Percentiles rank a stretch among this genome's conserved stretches.
phyloP scores from a whole-genome alignment of 2,113 vertebrate species.

The Potamarius usumacintae region DNA sequence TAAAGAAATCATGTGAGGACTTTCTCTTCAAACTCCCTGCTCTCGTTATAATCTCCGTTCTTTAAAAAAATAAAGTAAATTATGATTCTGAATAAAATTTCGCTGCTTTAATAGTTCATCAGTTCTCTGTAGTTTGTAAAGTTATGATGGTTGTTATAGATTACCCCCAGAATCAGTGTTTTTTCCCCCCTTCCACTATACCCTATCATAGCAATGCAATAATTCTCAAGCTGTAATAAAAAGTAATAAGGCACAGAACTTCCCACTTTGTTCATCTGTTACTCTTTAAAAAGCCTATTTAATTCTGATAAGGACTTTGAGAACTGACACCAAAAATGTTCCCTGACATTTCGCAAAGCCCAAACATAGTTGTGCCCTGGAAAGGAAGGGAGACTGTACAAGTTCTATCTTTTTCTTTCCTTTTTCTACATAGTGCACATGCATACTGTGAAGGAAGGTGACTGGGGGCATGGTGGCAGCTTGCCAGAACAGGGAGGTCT shows the following conservation, averaged over 20 bases:
- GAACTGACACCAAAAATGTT: slow-evolving; percentile 10
- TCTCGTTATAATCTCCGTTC: slow-evolving; percentile 14
- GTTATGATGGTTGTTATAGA: not conserved
- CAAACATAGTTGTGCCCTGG: not conserved
- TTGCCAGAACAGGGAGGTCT: slow-evolving; percentile 55
- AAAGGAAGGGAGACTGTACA: slow-evolving; percentile 31
- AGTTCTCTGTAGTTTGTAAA: not conserved
- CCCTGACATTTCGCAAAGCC: not conserved
- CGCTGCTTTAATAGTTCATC: not conserved
- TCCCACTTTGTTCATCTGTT: not conserved
- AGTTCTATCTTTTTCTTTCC: slow-evolving; percentile 18
- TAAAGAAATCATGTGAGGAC: slow-evolving; percentile 37
- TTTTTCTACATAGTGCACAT: slow-evolving; percentile 24
- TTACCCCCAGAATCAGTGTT: not conserved
- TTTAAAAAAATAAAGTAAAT: not conserved
- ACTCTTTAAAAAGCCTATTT: not conserved
- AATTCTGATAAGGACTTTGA: not conserved
- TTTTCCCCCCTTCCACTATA: not conserved
- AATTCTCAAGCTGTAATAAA: not conserved
- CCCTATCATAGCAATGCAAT: not conserved
- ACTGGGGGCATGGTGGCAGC: slow-evolving; percentile 53
- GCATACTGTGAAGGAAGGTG: slow-evolving; percentile 45
- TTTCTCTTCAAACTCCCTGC: slow-evolving; percentile 19
- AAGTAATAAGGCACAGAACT: not conserved
- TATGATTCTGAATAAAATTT: slow-evolving; percentile 4